Conservation (phyloP, 1,140 invertebrate genomes). For the Achroia grisella region DNA sequence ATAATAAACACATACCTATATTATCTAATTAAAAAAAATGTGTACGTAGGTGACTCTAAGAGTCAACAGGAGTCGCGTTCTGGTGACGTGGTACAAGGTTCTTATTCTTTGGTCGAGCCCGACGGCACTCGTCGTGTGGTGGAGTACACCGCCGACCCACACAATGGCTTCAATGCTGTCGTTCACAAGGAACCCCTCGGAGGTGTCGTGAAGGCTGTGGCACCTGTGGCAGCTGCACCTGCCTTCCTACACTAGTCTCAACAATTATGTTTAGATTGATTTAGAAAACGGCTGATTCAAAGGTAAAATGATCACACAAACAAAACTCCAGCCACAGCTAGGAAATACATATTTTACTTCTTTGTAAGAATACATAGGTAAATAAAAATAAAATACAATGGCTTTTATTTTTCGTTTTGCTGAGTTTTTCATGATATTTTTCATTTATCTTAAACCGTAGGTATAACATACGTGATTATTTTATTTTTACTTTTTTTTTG, state of each 20-base stretch:
- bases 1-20: too few relatives aligned
- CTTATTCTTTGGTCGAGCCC: conserved; percentile 78
- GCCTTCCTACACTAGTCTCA: conserved; percentile 35
- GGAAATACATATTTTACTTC: too few relatives aligned
- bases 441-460: too few relatives aligned
- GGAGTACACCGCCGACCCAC: conserved; percentile 76
- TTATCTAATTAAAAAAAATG: conserved; percentile 1
- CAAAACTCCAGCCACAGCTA: too few relatives aligned
- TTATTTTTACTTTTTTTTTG: too few relatives aligned
- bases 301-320: too few relatives aligned
- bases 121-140: conserved; percentile 79
- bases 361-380: too few relatives aligned
- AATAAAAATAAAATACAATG: too few relatives aligned
- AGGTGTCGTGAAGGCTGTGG: conserved; percentile 41
- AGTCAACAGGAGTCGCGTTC: conserved; percentile 66
- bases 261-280: conserved; percentile 1
- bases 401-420: too few relatives aligned
- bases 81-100: conserved; percentile 80
- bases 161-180: conserved; percentile 74
- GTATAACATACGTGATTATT: too few relatives aligned
- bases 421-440: too few relatives aligned
- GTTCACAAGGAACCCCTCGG: conserved; percentile 62
- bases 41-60: conserved; percentile 66
- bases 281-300: background rate
- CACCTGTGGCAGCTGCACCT: conserved; percentile 20